Conservation (phyloP, 2,113 vertebrate genomes). For the Psilopsiagon aymara region DNA sequence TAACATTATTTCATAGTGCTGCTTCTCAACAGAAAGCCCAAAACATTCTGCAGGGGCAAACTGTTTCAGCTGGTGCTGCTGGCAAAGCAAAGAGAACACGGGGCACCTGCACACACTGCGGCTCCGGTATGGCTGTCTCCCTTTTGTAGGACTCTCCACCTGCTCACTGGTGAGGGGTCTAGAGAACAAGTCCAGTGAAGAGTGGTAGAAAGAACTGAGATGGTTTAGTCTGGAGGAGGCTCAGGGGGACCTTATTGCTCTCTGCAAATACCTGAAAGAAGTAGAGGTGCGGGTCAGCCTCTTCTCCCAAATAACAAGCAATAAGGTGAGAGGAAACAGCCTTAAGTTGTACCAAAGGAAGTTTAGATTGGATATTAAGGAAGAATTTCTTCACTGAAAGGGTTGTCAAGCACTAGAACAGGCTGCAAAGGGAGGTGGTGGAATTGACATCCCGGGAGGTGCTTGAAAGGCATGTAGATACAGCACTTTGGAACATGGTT, state of each 20-base stretch:
- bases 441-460: neutral
- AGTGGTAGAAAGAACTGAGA: neutral
- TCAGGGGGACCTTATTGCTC: neutral
- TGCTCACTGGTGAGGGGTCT: neutral
- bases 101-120: neutral
- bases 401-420: neutral
- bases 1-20: constrained; percentile 35
- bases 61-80: constrained; percentile 1
- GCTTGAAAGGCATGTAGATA: neutral
- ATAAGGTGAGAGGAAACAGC: fast-evolving
- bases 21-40: constrained; percentile 22
- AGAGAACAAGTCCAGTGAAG: neutral
- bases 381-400: neutral
- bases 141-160: neutral
- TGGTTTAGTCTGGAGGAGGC: neutral
- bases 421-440: neutral
- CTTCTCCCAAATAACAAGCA: neutral
- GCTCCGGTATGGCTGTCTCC: neutral
- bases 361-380: neutral
- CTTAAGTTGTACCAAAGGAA: neutral
- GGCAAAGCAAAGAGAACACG: neutral
- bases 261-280: neutral
- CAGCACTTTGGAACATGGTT: neutral
- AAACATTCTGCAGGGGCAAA: neutral
- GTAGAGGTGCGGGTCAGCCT: neutral